Evolutionary conservation across 92 coral and sea anemone species (phyloP).

Genomic region (Montipora capitata): DNA sequence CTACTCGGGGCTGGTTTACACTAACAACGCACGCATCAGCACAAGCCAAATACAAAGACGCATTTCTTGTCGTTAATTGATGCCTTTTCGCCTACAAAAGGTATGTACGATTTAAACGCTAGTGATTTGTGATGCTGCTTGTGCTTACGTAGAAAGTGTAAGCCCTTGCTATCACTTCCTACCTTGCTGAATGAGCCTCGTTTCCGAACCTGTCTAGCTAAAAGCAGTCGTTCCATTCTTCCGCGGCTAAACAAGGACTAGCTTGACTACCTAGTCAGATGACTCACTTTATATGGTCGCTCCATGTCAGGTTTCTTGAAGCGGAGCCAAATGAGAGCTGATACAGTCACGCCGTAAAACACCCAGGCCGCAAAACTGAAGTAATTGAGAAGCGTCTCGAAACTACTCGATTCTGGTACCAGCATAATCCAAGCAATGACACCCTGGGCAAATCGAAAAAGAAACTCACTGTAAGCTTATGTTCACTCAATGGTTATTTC

Average conservation of each 20-base stretch:
- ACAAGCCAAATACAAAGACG: too few relatives aligned
- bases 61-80: too few relatives aligned
- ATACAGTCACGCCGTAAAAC: conserved; percentile 89
- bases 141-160: too few relatives aligned
- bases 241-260: not conserved
- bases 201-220: not conserved
- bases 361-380: conserved; percentile 99
- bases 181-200: not conserved
- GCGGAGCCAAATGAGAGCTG: conserved; percentile 89
- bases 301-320: conserved; percentile 74
- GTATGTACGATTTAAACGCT: too few relatives aligned
- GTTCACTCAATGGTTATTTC: not conserved
- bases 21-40: too few relatives aligned
- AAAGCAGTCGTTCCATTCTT: not conserved
- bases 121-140: too few relatives aligned
- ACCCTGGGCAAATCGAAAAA: conserved; percentile 60
- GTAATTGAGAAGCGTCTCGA: conserved; percentile 91
- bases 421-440: conserved; percentile 95
- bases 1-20: too few relatives aligned
- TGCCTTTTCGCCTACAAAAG: too few relatives aligned
- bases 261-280: not conserved
- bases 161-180: not conserved
- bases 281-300: conserved; percentile 88
- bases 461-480: not conserved
- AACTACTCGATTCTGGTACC: conserved; percentile 91